Percentiles rank a stretch among this genome's conserved stretches.
Evolutionary conservation across 2,113 vertebrate genomes (phyloP).

Genomic region (Rhegmatorhina hoffmannsi): DNA sequence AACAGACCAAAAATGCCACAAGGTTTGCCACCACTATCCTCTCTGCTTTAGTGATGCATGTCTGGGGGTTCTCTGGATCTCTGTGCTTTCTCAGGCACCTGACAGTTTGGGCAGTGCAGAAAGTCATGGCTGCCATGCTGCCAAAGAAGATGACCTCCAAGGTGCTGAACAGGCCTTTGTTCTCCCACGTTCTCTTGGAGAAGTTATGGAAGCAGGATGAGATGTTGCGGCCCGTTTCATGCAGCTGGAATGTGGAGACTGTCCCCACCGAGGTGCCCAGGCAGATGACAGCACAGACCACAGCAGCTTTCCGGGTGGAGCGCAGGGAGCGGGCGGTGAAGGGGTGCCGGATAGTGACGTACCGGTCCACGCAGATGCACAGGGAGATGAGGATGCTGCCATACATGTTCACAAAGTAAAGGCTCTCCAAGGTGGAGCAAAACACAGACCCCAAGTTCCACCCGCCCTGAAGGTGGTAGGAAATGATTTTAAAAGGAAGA

Average conservation of each 20-base stretch:
- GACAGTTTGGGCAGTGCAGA: constrained; percentile 65
- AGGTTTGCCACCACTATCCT: constrained; percentile 74
- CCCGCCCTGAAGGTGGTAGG: background rate
- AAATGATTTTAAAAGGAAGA: constrained; percentile 77
- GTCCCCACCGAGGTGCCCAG: constrained; percentile 21
- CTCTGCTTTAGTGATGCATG: constrained; percentile 45
- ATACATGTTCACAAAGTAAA: constrained; percentile 79
- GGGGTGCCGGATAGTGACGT: constrained; percentile 60
- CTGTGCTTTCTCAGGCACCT: constrained; percentile 30
- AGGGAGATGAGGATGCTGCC: constrained; percentile 77
- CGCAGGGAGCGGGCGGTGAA: constrained; percentile 45
- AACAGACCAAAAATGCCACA: constrained; percentile 66
- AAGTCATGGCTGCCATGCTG: constrained; percentile 51
- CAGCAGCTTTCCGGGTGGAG: constrained; percentile 65
- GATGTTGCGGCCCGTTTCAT: background rate
- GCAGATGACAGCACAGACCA: constrained; percentile 64
- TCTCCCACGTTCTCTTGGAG: constrained; percentile 62
- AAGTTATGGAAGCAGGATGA: constrained; percentile 70
- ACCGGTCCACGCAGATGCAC: constrained; percentile 74
- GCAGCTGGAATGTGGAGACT: constrained; percentile 35
- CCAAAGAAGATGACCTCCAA: constrained; percentile 53
- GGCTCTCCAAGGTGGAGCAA: constrained; percentile 75
- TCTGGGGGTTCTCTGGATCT: background rate
- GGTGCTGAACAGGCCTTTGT: background rate
- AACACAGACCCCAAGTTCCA: constrained; percentile 66